Percentiles rank a stretch among this genome's conserved stretches.
Evolutionary conservation across 2,888 invertebrate species (phyloP).

Genomic region (Oasisia sp.): DNA sequence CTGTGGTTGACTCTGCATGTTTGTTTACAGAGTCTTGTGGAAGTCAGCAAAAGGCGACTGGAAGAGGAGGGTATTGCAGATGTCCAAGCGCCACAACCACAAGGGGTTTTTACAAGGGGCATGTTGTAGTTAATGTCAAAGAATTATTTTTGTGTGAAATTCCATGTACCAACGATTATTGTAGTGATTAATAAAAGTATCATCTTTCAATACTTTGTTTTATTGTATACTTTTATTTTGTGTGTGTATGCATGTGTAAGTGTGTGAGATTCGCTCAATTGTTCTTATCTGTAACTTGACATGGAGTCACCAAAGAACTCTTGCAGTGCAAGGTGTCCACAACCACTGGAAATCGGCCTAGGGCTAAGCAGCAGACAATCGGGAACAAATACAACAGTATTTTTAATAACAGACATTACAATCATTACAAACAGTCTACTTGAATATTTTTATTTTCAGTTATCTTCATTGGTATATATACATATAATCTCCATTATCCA

Average conservation of each 20-base stretch:
- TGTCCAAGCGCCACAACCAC: neutral
- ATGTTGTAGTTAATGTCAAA: neutral
- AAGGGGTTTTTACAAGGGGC: neutral
- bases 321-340: too few species aligned
- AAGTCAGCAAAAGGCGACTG: constrained; percentile 35
- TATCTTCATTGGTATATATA: too few species aligned
- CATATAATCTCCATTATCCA: too few species aligned
- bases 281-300: neutral
- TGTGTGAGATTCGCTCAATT: neutral
- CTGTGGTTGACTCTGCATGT: neutral
- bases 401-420: too few species aligned
- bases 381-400: too few species aligned
- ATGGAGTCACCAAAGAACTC: too few species aligned
- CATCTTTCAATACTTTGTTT: neutral
- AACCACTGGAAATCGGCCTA: too few species aligned
- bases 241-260: neutral
- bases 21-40: constrained; percentile 37
- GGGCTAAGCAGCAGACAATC: too few species aligned
- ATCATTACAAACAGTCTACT: too few species aligned
- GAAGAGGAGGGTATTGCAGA: constrained; percentile 34
- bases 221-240: neutral
- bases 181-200: neutral
- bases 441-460: too few species aligned
- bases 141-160: neutral
- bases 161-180: neutral